Conservation (phyloP, 2,113 vertebrate genomes). For the Corvus hawaiiensis region DNA sequence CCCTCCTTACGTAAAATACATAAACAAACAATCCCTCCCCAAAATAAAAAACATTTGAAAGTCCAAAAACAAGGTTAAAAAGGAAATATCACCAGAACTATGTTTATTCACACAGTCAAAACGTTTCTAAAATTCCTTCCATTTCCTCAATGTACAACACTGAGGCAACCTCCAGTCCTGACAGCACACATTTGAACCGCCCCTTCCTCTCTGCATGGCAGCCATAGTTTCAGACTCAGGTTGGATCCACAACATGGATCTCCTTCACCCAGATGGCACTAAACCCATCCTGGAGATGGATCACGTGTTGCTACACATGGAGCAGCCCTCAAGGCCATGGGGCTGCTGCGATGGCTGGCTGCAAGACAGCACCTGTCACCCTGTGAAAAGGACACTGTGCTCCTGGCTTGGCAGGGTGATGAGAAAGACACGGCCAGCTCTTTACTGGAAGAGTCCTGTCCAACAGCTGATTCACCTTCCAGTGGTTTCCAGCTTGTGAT, state of each 20-base stretch:
- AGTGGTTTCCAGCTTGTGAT: neutral
- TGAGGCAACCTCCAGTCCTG: neutral
- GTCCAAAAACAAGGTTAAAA: neutral
- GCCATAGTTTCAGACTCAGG: rapidly evolving
- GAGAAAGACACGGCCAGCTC: neutral
- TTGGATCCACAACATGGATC: rapidly evolving
- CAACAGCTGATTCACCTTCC: neutral
- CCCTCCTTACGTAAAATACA: neutral
- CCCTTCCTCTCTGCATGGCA: rapidly evolving
- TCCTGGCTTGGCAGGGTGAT: rapidly evolving
- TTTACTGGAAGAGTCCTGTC: neutral
- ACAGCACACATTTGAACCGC: rapidly evolving
- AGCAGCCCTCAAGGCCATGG: neutral
- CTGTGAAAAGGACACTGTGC: rapidly evolving
- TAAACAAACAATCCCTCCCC: neutral
- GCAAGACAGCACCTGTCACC: neutral
- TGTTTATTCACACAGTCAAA: neutral
- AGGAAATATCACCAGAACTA: neutral
- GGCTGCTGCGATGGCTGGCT: neutral
- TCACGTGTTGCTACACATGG: rapidly evolving
- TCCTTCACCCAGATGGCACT: neutral
- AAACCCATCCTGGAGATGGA: neutral
- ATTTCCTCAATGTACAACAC: neutral
- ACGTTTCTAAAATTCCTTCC: neutral
- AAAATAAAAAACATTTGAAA: neutral